These are phyloP conservation scores for Oxygymnocypris stewartii DNA, from an alignment of 2,113 vertebrate species.

Conservation along the genomic window DNA sequence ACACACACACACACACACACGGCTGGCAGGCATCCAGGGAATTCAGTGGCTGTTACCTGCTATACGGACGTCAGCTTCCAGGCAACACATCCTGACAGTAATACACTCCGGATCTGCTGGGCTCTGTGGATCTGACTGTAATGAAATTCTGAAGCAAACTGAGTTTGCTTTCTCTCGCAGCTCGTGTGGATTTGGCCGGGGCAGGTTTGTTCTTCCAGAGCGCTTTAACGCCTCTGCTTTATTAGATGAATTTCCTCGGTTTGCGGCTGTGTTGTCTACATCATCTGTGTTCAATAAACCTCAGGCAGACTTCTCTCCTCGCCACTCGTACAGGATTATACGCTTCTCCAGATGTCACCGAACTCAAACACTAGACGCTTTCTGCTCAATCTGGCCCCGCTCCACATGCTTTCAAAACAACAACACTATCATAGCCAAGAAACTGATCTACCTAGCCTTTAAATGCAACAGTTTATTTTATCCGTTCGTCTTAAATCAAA, in stretches of 20 bases:
- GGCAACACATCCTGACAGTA: slow-evolving; percentile 42
- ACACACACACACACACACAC: not conserved
- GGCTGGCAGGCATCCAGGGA: slow-evolving; percentile 29
- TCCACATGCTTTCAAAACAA: not conserved
- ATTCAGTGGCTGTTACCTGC: slow-evolving; percentile 35
- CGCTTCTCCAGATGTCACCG: not conserved
- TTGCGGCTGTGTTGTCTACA: not conserved
- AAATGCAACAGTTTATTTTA: not conserved
- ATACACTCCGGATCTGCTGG: slow-evolving; percentile 34
- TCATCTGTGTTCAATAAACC: slow-evolving; percentile 14
- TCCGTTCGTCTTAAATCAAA: not conserved
- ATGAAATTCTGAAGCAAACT: slow-evolving; percentile 44
- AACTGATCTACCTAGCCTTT: not conserved
- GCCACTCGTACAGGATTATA: not conserved
- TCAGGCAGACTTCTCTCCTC: slow-evolving; percentile 1
- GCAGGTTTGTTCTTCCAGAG: not conserved
- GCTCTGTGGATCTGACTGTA: slow-evolving; percentile 30
- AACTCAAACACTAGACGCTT: not conserved
- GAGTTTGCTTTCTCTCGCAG: slow-evolving; percentile 25
- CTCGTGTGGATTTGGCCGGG: not conserved
- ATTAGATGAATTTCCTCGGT: not conserved
- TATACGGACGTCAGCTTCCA: slow-evolving; percentile 26
- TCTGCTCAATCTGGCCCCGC: not conserved
- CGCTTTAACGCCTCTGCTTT: not conserved
- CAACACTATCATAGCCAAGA: not conserved